Evolutionary conservation across 1,140 invertebrate species (phyloP).

Genomic region (Caenorhabditis brenneri): DNA sequence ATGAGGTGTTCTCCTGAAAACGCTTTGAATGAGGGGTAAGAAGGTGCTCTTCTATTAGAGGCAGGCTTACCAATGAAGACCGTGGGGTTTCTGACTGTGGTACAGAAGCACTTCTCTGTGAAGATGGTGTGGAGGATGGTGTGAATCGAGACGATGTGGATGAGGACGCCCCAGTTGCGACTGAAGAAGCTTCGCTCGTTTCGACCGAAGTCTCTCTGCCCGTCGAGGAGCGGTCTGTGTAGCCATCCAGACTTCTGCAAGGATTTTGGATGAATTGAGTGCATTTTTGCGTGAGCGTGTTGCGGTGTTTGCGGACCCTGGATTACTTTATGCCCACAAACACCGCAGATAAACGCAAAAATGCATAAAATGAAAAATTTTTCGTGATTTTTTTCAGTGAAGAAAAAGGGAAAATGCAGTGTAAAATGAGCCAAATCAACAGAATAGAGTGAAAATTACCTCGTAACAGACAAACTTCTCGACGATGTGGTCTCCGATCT

Average conservation of each 20-base stretch:
- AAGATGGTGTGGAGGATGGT: neutral
- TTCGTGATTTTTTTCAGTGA: too few species aligned
- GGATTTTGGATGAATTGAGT: too few species aligned
- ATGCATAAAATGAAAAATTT: too few species aligned
- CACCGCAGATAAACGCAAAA: too few species aligned
- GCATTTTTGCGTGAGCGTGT: too few species aligned
- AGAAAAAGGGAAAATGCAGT: too few species aligned
- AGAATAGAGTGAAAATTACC: neutral
- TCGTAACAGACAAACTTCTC: neutral
- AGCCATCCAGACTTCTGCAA: slow-evolving; percentile 23
- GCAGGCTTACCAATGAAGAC: neutral
- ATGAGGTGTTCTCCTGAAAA: slow-evolving; percentile 23
- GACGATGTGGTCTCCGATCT: too few species aligned
- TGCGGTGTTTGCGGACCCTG: too few species aligned
- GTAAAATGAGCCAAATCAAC: too few species aligned
- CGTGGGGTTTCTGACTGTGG: neutral
- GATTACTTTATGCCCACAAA: too few species aligned
- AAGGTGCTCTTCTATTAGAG: neutral
- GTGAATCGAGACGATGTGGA: neutral
- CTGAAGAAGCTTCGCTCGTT: neutral
- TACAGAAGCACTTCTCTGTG: neutral
- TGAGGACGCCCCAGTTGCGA: neutral
- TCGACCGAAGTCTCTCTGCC: neutral
- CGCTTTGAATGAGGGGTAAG: neutral
- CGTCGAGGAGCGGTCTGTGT: neutral